Evolutionary conservation across 2,888 invertebrate genomes (phyloP).

Genomic region (Melanostoma scalare): DNA sequence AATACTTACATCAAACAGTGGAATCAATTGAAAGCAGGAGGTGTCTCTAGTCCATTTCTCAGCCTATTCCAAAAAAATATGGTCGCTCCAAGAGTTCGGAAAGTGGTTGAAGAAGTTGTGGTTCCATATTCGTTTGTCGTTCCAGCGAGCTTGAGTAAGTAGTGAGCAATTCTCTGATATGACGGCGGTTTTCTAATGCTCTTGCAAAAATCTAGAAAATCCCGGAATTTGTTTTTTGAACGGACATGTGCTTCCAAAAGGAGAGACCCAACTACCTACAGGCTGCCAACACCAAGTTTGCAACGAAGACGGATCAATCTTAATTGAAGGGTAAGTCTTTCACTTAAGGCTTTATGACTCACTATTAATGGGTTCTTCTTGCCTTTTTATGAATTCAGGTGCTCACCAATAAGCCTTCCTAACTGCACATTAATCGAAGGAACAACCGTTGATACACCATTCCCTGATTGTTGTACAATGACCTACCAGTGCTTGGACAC

Average conservation of each 20-base stretch:
- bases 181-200: neutral
- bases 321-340: conserved; percentile 74
- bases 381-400: no score
- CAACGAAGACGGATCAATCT: conserved; percentile 75
- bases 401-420: no score
- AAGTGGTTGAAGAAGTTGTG: conserved; percentile 46
- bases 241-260: conserved; percentile 73
- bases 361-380: no score
- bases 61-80: neutral
- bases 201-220: conserved; percentile 30
- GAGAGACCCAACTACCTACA: conserved; percentile 73
- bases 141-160: conserved; percentile 43
- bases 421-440: no score
- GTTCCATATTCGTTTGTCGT: conserved; percentile 36
- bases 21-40: conserved; percentile 32
- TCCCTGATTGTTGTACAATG: no score
- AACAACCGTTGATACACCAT: no score
- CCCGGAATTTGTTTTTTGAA: conserved; percentile 75
- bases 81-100: neutral
- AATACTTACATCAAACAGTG: conserved; percentile 53
- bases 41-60: neutral
- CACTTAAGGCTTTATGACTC: no score
- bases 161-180: neutral
- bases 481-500: no score
- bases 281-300: conserved; percentile 75